Conservation (phyloP, 2,113 vertebrate genomes). For the Anarhynchus alexandrinus region DNA sequence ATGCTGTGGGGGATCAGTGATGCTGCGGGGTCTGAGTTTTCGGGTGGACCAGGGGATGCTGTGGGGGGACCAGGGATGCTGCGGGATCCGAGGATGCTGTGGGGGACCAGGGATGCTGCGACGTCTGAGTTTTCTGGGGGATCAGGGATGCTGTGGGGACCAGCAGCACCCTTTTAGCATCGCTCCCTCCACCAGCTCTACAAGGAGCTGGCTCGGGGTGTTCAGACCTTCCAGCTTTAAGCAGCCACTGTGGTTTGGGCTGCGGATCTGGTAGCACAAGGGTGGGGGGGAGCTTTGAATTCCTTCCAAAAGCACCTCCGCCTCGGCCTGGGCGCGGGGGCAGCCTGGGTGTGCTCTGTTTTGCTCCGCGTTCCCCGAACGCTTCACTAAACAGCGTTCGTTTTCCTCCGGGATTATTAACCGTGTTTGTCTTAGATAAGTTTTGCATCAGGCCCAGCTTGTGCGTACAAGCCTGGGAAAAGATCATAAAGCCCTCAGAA, state of each 20-base stretch:
- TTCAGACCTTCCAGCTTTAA: neutral
- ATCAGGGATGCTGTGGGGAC: neutral
- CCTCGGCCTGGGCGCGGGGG: neutral
- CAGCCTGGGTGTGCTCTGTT: neutral
- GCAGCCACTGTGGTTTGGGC: neutral
- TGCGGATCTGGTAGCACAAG: neutral
- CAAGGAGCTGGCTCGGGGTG: rapidly evolving
- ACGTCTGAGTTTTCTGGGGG: neutral
- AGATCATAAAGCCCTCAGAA: neutral
- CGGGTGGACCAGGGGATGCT: no score
- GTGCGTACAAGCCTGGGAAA: neutral
- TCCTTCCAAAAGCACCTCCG: neutral
- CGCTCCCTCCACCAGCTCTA: rapidly evolving
- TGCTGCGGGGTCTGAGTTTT: neutral
- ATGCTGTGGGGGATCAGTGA: neutral
- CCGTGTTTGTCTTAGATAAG: neutral
- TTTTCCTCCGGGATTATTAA: neutral
- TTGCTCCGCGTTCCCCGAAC: neutral
- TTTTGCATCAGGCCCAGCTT: neutral
- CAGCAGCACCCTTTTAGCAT: neutral
- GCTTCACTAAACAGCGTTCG: rapidly evolving
- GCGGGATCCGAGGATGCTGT: neutral
- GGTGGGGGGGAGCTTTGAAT: neutral
- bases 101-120: neutral
- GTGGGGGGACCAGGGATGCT: neutral